Evolutionary conservation across 2,888 invertebrate species (phyloP).

Genomic region (Rhopalosiphum nymphaeae): DNA sequence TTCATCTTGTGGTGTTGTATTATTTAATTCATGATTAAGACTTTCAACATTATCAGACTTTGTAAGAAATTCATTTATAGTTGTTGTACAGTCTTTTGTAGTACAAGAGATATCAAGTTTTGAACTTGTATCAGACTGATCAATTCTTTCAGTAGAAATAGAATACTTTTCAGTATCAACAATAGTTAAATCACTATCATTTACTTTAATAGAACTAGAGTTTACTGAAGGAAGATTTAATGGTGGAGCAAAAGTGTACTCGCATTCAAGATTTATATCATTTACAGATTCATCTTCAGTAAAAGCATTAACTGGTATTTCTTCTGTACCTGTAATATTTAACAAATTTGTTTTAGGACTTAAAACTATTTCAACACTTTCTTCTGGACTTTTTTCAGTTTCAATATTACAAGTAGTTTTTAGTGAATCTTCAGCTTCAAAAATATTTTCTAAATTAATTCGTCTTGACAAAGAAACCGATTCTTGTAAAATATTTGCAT

Average conservation of each 20-base stretch:
- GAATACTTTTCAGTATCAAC: background rate
- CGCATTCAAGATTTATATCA: background rate
- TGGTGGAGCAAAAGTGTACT: background rate
- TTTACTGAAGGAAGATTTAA: background rate
- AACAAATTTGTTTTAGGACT: background rate
- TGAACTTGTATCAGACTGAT: background rate
- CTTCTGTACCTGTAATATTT: background rate
- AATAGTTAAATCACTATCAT: background rate
- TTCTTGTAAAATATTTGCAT: background rate
- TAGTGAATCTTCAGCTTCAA: constrained; percentile 58
- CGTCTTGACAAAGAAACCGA: constrained; percentile 34
- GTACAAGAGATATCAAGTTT: background rate
- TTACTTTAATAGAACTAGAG: background rate
- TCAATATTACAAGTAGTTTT: constrained; percentile 17
- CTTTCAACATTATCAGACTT: background rate
- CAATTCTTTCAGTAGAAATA: background rate
- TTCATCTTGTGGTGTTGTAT: background rate
- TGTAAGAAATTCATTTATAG: background rate
- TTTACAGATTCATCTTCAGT: background rate
- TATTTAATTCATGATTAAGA: background rate
- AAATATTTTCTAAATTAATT: constrained; percentile 52
- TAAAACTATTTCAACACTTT: background rate
- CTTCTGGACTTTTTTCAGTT: background rate
- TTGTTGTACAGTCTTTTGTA: background rate
- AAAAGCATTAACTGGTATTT: background rate